Evolutionary conservation across 35 echinoderm and acorn worm genomes (phyloP).

Genomic region (Amphiura filiformis): DNA sequence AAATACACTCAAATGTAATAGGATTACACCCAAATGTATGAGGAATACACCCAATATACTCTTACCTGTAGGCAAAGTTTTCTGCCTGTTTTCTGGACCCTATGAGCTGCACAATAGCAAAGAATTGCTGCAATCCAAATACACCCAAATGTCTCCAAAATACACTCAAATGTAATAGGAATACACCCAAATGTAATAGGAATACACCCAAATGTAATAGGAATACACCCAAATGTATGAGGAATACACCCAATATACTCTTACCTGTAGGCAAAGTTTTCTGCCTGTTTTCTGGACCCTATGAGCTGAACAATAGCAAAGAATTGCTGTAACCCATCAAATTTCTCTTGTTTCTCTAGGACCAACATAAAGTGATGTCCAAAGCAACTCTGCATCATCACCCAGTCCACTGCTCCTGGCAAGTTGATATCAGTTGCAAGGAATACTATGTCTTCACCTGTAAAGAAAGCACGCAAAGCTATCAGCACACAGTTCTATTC

Average conservation of each 20-base stretch:
- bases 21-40: too few species aligned
- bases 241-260: too few species aligned
- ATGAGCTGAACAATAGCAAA: slow-evolving; percentile 98
- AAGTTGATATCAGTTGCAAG: slow-evolving; percentile 98
- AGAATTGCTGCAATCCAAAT: slow-evolving; percentile 93
- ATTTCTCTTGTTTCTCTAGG: slow-evolving; percentile 97
- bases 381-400: slow-evolving; percentile 99
- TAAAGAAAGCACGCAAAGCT: slow-evolving; percentile 1
- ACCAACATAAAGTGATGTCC: slow-evolving; percentile 99
- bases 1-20: too few species aligned
- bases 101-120: slow-evolving; percentile 98
- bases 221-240: too few species aligned
- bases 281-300: slow-evolving; percentile 92
- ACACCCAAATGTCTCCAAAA: too few species aligned
- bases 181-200: too few species aligned
- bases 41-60: too few species aligned
- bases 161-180: too few species aligned
- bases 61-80: too few species aligned
- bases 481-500: background rate
- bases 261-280: slow-evolving; percentile 97
- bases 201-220: too few species aligned
- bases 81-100: slow-evolving; percentile 97
- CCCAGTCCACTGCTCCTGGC: slow-evolving; percentile 97
- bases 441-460: slow-evolving; percentile 99
- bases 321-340: slow-evolving; percentile 89